Conservation (phyloP, 2,888 invertebrate genomes). For the Cephalotes varians region DNA sequence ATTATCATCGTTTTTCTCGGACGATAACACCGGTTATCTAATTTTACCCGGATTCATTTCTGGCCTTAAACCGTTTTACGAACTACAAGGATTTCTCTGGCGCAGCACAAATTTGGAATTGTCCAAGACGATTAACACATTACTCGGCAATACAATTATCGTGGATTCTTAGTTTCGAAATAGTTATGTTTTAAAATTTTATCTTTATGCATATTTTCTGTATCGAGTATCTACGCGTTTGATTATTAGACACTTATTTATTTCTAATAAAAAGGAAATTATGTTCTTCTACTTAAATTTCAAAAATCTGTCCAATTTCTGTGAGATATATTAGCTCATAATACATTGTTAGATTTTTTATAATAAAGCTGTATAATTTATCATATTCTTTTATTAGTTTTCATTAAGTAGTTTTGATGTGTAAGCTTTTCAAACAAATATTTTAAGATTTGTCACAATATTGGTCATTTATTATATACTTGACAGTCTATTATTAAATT, state of each 20-base stretch:
- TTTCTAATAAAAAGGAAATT: background rate
- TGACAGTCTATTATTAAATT: no score
- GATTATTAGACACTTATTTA: background rate
- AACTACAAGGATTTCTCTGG: background rate
- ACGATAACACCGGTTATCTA: constrained; percentile 36
- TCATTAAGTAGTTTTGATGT: background rate
- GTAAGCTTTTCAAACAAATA: background rate
- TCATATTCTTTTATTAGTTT: background rate
- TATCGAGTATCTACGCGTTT: background rate
- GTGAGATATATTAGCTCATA: background rate
- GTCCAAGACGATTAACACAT: background rate
- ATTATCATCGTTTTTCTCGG: constrained; percentile 36
- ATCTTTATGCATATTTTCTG: background rate
- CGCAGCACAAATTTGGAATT: background rate
- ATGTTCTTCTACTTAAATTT: background rate
- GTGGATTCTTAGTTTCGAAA: background rate
- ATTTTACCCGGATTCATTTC: background rate
- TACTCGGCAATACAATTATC: background rate
- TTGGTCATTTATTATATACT: background rate
- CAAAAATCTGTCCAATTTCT: no score
- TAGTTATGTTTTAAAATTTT: background rate
- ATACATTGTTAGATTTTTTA: background rate
- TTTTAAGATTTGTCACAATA: background rate
- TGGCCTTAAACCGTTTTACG: constrained; percentile 1
- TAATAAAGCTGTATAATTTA: background rate